A percentile compares a stretch with the other conserved stretches of the same genome.
phyloP scores from a whole-genome alignment of 2,888 invertebrate genomes.

The Miltochrista miniata region DNA sequence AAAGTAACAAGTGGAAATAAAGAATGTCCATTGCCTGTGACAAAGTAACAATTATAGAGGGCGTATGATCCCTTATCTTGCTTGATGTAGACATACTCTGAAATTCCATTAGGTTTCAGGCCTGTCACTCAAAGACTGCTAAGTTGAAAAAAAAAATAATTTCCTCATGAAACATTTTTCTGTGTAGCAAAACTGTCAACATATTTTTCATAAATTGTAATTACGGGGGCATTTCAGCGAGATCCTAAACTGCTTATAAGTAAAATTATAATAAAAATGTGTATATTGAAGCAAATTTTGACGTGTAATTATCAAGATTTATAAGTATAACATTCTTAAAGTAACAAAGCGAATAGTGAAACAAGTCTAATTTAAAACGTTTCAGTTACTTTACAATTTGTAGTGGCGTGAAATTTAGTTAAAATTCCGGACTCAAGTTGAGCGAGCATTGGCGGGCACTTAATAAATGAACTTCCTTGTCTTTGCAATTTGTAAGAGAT shows the following conservation, averaged over 20 bases:
- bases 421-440: slow-evolving; percentile 49
- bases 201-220: no score
- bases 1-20: no score
- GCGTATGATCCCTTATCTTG: no score
- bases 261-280: slow-evolving; percentile 1
- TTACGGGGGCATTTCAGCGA: no score
- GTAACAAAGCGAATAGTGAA: slow-evolving; percentile 16
- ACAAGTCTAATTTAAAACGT: slow-evolving; percentile 34
- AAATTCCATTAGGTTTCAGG: no score
- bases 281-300: slow-evolving; percentile 5
- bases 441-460: slow-evolving; percentile 49
- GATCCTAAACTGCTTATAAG: background rate
- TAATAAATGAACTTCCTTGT: slow-evolving; percentile 56
- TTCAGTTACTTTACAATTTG: slow-evolving; percentile 33
- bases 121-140: no score
- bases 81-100: no score
- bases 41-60: no score
- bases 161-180: no score
- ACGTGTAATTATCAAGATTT: background rate
- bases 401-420: slow-evolving; percentile 51
- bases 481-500: slow-evolving; percentile 35
- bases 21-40: no score
- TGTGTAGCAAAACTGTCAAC: no score
- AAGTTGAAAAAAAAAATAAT: no score
- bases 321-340: background rate